phyloP scores from a whole-genome alignment of 2,797 vertebrate genomes.

The Clarias laeviceps region DNA sequence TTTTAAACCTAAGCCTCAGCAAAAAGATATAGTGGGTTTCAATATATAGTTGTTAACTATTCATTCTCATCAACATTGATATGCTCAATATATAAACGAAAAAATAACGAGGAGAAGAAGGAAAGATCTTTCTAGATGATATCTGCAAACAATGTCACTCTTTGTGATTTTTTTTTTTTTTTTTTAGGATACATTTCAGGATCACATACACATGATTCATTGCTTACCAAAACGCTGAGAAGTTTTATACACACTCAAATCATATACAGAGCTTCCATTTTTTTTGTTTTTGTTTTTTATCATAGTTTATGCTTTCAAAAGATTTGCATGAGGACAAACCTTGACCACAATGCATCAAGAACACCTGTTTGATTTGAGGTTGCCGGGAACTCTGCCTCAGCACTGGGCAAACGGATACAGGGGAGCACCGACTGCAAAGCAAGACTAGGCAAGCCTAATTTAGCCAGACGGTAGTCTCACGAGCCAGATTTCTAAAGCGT shows the following conservation, averaged over 20 bases:
- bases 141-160: constrained; percentile 48
- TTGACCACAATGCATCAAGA: background rate
- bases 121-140: constrained; percentile 30
- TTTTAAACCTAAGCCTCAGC: background rate
- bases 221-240: constrained; percentile 9
- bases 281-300: too few species aligned
- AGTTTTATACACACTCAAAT: background rate
- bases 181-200: constrained; percentile 37
- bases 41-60: background rate
- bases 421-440: background rate
- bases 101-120: background rate
- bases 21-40: background rate
- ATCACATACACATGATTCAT: constrained; percentile 63
- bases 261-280: background rate
- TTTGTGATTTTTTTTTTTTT: constrained; percentile 57
- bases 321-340: constrained; percentile 17
- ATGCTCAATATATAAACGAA: background rate
- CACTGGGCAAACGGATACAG: background rate
- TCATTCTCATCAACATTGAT: constrained; percentile 22
- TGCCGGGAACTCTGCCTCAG: background rate
- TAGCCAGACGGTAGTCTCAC: background rate
- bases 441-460: constrained; percentile 16
- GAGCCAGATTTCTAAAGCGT: constrained; percentile 3
- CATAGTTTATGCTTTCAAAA: background rate
- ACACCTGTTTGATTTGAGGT: constrained; percentile 20